Base-by-base conservation (phyloP, 1,140 invertebrate species). In the Sarcophaga peregrina region DNA sequence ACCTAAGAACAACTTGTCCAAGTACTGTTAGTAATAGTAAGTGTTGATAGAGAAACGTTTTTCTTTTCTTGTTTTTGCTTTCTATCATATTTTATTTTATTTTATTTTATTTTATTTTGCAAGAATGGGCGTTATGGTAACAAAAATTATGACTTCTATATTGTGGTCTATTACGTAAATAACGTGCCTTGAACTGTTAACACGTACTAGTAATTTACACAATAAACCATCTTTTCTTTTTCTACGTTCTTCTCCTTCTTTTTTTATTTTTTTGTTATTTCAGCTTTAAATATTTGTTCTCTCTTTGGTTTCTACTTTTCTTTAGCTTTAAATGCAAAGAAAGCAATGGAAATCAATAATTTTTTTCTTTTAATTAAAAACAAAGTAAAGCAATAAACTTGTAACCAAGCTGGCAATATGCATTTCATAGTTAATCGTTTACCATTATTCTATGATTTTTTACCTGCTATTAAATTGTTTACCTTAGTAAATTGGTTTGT, bases 111-210 rank as follows among this genome's bases (percentile, higher is more conserved):
- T 74, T 47, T 46, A 46, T 74, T 1, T 74, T 46, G 15, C 73
- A 46, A 10, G 48, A 68, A 68, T 68, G 9, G 62, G 17, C n/a
- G 62, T n/a, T 37, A 37, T 2, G 1, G 25, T 20, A 68, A 68
- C 75, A 50, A n/a, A 75, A 78, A 78, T 78, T 78, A 78, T 78
- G 75, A 78, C 75, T 78, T 78, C 75, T 78, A 78, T 78, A 78
- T 78, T 78, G 75, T 78, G 75, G 75, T 78, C 75, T 78, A 78
- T 78, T 78, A 78, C 75, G 75, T 47, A 78, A 17, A 78, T 13
- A 78, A 78, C 75, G 75, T 78, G 75, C 6, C 20, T 4, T 20
- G 9, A 78, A 50, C 75, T 50, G 47, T 78, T 50, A 78, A 78
- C 75, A 78, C 75, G 75, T 78, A 78, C 47, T 4, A 78, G 47